phyloP scores from a whole-genome alignment of 2,888 invertebrate species.

The Ochropleura plecta region DNA sequence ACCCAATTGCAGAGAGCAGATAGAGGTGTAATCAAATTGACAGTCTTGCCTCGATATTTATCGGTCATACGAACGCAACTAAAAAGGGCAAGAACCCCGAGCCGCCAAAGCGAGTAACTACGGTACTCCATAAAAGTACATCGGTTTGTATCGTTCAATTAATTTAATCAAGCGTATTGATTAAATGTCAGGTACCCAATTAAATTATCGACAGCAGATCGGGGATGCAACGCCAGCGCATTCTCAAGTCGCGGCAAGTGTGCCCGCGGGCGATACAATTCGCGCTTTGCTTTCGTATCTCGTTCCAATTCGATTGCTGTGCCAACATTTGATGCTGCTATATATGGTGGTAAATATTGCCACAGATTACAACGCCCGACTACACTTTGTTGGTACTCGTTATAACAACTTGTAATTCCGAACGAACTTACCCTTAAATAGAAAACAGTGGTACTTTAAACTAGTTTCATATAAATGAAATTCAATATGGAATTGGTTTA shows the following conservation, averaged over 20 bases:
- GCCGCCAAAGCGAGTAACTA: slow-evolving; percentile 72
- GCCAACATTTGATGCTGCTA: slow-evolving; percentile 74
- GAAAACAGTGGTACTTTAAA: slow-evolving; percentile 46
- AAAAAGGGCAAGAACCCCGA: slow-evolving; percentile 64
- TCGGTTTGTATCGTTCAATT: slow-evolving; percentile 83
- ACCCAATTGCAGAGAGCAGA: slow-evolving; percentile 38
- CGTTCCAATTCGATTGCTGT: slow-evolving; percentile 78
- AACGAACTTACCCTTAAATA: slow-evolving; percentile 54
- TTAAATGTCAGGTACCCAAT: slow-evolving; percentile 88
- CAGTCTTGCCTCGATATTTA: slow-evolving; percentile 62
- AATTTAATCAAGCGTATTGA: slow-evolving; percentile 88
- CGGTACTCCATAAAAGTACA: slow-evolving; percentile 83
- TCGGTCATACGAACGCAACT: slow-evolving; percentile 57
- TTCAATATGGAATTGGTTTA: slow-evolving; percentile 52
- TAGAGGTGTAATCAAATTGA: slow-evolving; percentile 65
- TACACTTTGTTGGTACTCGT: slow-evolving; percentile 64
- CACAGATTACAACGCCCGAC: slow-evolving; percentile 67
- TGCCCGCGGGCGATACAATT: slow-evolving; percentile 77
- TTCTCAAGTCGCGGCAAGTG: slow-evolving; percentile 69
- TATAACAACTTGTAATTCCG: slow-evolving; percentile 62
- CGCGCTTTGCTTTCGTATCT: slow-evolving; percentile 78
- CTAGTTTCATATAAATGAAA: slow-evolving; percentile 50
- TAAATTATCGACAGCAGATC: slow-evolving; percentile 84
- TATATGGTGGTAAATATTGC: slow-evolving; percentile 74
- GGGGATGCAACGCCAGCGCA: slow-evolving; percentile 74